Evolutionary conservation across 2,797 vertebrate species (phyloP).

Genomic region (Crenichthys baileyi): DNA sequence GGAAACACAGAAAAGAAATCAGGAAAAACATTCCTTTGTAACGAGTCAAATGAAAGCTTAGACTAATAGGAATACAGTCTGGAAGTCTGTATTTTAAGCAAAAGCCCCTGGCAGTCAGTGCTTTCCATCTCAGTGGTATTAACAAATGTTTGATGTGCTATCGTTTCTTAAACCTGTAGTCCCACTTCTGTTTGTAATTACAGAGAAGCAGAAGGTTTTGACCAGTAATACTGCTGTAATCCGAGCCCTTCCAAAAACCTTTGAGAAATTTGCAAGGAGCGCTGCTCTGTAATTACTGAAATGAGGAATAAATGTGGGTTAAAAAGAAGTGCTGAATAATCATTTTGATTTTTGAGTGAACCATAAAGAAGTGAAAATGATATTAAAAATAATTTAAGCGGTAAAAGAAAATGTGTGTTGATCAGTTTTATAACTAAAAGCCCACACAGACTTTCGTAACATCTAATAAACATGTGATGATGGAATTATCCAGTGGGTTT

Average conservation of each 20-base stretch:
- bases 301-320: slow-evolving; percentile 61
- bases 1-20: background rate
- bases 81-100: slow-evolving; percentile 13
- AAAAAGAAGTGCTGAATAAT: slow-evolving; percentile 13
- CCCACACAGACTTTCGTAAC: background rate
- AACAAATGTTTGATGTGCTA: slow-evolving; percentile 24
- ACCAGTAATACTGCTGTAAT: slow-evolving; percentile 50
- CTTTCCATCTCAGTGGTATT: slow-evolving; percentile 9
- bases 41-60: slow-evolving; percentile 9
- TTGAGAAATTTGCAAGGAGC: slow-evolving; percentile 39
- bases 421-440: background rate
- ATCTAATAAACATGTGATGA: background rate
- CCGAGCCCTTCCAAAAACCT: slow-evolving; percentile 31
- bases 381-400: slow-evolving; percentile 46
- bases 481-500: slow-evolving; percentile 15
- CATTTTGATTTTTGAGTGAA: slow-evolving; percentile 37
- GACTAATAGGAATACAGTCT: slow-evolving; percentile 12
- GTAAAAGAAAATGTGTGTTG: too few species aligned
- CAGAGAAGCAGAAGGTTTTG: slow-evolving; percentile 36
- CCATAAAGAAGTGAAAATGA: slow-evolving; percentile 47
- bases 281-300: slow-evolving; percentile 66
- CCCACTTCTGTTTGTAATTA: slow-evolving; percentile 52
- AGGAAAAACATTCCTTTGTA: background rate
- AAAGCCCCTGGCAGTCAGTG: background rate
- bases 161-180: slow-evolving; percentile 40